Evolutionary conservation across 2,113 vertebrate genomes (phyloP).

Genomic region (Formicarius rufipectus): DNA sequence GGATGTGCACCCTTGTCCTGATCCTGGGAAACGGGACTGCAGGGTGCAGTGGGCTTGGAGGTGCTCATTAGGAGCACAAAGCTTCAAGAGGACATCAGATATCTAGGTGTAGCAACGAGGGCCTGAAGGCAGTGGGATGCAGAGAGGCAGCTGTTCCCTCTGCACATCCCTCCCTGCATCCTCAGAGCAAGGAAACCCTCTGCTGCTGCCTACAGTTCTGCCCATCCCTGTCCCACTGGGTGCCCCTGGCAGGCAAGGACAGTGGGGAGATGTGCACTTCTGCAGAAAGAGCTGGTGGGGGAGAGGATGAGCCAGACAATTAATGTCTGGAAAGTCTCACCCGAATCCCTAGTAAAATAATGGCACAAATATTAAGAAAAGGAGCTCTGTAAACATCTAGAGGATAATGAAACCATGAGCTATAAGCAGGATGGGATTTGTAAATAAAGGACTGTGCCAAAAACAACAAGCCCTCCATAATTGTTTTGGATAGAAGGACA

Average conservation of each 20-base stretch:
- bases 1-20: not conserved
- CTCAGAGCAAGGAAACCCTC: not conserved
- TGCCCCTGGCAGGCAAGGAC: not conserved
- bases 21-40: not conserved
- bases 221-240: not conserved
- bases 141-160: not conserved
- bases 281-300: conserved; percentile 22
- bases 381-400: conserved; percentile 70
- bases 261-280: conserved; percentile 1
- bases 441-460: conserved; percentile 70
- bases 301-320: conserved; percentile 58
- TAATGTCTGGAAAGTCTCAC: conserved; percentile 60
- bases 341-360: conserved; percentile 67
- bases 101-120: not conserved
- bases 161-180: not conserved
- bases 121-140: not conserved
- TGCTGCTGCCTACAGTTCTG: not conserved
- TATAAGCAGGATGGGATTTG: conserved; percentile 75
- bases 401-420: conserved; percentile 73
- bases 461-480: conserved; percentile 69
- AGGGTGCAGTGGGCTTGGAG: accelerated
- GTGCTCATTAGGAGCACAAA: not conserved
- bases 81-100: not conserved
- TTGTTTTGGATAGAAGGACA: conserved; percentile 73
- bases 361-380: conserved; percentile 70